These are phyloP conservation scores for Tachysurus fulvidraco DNA, from an alignment of 2,113 vertebrate genomes.

Conservation along the genomic window DNA sequence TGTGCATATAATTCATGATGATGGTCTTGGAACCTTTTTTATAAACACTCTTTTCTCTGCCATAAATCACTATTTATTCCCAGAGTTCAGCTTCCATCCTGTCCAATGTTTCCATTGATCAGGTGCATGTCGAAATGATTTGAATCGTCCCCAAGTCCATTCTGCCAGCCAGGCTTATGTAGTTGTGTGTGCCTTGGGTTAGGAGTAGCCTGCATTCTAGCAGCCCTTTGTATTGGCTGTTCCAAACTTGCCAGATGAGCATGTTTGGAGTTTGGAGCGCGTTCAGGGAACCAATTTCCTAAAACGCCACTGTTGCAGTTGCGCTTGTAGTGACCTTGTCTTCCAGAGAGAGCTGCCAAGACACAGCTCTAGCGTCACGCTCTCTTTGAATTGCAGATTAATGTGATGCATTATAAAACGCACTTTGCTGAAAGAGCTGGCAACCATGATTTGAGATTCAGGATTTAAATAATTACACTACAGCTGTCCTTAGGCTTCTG, in stretches of 20 bases:
- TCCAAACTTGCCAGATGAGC: slow-evolving; percentile 8
- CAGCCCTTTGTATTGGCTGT: background rate
- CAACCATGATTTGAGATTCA: slow-evolving; percentile 30
- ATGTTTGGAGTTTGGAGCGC: slow-evolving; percentile 49
- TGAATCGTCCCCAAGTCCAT: background rate
- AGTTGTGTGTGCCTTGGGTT: background rate
- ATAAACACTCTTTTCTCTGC: slow-evolving; percentile 2
- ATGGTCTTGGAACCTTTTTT: slow-evolving; percentile 22
- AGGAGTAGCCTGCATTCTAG: background rate
- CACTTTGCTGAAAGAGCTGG: slow-evolving; percentile 36
- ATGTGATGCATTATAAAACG: slow-evolving; percentile 56
- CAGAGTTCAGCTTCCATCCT: slow-evolving; percentile 9
- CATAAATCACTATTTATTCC: background rate
- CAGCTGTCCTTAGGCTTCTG: slow-evolving; percentile 24
- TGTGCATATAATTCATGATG: background rate
- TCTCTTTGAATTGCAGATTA: slow-evolving; percentile 56
- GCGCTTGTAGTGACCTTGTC: slow-evolving; percentile 41
- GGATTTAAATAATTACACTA: slow-evolving; percentile 38
- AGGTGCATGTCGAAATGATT: slow-evolving; percentile 27
- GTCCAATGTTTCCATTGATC: background rate
- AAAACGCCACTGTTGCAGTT: slow-evolving; percentile 39
- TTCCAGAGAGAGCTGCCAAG: slow-evolving; percentile 43
- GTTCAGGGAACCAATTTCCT: slow-evolving; percentile 44
- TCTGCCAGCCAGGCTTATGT: background rate
- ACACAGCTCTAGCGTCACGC: slow-evolving; percentile 37